Conservation (phyloP, 2,113 vertebrate species). For the Aptenodytes patagonicus region DNA sequence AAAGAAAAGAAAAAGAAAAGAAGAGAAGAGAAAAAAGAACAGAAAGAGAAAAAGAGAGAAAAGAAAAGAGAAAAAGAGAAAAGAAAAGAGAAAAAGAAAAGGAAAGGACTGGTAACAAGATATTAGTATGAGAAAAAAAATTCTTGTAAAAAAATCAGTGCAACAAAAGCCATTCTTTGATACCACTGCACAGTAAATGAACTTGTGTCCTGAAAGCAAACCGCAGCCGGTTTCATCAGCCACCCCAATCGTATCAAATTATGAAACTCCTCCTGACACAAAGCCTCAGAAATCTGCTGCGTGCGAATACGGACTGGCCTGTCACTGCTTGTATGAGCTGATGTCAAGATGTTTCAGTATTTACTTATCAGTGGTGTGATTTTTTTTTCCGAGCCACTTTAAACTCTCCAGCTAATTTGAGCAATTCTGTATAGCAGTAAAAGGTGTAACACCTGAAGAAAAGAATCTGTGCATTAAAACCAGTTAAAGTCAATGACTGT, state of each 20-base stretch:
- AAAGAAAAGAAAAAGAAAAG: constrained; percentile 54
- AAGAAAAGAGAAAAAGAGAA: constrained; percentile 16
- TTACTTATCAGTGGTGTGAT: constrained; percentile 64
- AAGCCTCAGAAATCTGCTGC: constrained; percentile 64
- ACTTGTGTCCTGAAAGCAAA: constrained; percentile 63
- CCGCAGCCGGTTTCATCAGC: constrained; percentile 46
- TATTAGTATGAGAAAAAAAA: constrained; percentile 70
- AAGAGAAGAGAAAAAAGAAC: constrained; percentile 46
- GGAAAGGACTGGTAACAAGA: constrained; percentile 72
- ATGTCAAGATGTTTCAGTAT: constrained; percentile 68
- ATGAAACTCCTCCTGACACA: constrained; percentile 61
- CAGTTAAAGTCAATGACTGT: constrained; percentile 43
- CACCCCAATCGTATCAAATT: constrained; percentile 52
- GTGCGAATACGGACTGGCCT: constrained; percentile 46
- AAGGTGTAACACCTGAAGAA: constrained; percentile 48
- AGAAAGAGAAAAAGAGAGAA: constrained; percentile 45
- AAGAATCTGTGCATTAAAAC: constrained; percentile 29
- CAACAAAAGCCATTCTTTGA: constrained; percentile 98
- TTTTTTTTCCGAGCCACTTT: constrained; percentile 28
- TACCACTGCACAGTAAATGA: constrained; percentile 89
- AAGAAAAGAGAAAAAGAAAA: constrained; percentile 23
- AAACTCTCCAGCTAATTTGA: constrained; percentile 58
- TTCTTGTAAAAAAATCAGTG: constrained; percentile 74
- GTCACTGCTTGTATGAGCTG: constrained; percentile 68
- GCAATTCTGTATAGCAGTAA: constrained; percentile 58